Evolutionary conservation across 2,113 vertebrate species (phyloP).

Genomic region (Odontophorus gujanensis): DNA sequence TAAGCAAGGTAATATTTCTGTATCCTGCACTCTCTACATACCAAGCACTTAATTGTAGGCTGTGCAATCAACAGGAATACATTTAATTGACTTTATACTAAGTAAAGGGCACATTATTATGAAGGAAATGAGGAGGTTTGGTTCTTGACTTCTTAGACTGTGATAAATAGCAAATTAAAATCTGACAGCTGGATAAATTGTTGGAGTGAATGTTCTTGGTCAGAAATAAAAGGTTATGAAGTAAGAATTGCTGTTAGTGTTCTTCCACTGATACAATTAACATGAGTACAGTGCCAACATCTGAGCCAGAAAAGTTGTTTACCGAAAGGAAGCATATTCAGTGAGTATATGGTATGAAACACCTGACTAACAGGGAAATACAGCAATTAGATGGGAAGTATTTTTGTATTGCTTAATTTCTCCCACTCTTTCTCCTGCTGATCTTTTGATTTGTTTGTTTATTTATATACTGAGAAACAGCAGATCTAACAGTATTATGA

Average conservation of each 20-base stretch:
- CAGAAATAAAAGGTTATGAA: constrained; percentile 24
- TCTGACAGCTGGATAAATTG: not conserved
- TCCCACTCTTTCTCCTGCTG: not conserved
- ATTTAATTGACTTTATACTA: not conserved
- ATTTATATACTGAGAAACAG: not conserved
- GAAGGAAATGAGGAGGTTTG: not conserved
- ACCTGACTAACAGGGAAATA: not conserved
- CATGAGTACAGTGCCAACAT: not conserved
- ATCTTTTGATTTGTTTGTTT: not conserved
- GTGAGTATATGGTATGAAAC: no score
- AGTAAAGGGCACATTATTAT: not conserved
- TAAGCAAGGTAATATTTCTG: not conserved
- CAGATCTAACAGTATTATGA: constrained; percentile 27
- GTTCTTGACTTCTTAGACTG: not conserved
- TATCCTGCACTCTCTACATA: accelerated
- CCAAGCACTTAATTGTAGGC: not conserved
- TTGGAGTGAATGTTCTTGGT: not conserved
- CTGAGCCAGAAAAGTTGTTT: not conserved
- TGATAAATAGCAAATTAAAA: not conserved
- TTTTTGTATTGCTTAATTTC: constrained; percentile 25
- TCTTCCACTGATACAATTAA: constrained; percentile 7
- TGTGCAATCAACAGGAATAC: not conserved
- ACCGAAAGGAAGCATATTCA: not conserved
- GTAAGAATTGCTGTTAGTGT: constrained; percentile 28
- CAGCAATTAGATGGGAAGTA: not conserved